Base-by-base conservation (phyloP, 35 echinoderm and acorn worm genomes). In the Chiridota heheva region DNA sequence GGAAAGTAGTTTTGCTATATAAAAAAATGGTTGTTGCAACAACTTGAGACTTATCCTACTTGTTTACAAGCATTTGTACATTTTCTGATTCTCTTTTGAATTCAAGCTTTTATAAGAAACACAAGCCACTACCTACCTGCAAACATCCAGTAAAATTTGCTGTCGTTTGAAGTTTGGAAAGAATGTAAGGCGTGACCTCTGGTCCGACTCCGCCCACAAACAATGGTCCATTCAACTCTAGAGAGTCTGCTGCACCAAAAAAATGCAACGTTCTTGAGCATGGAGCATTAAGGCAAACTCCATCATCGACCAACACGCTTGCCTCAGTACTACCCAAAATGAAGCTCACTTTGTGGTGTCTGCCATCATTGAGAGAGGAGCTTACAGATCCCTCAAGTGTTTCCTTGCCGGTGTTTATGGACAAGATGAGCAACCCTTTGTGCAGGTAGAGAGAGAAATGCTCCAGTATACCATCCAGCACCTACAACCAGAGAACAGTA, bases 141-240 rank as follows among this genome's bases (percentile, higher is more conserved):
- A 98, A 76, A 30, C 95, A 98, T 5, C 95, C 95, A 60, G 85
- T 86, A 62, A 91, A 98, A 43, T 81, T 98, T 41, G 85, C 40
- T 16, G 58, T 71, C 39, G 89, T 82, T 37, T 91, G 44, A 34
- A 98, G 66, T 53, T 88, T 92, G 0, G 95, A 88, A 12, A 91
- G 30, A 28, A 88, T 88, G 81, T 98, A 98, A 7, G 95, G 81
- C 8, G 89, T 88, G 2, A 84, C 72, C 17, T 44, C 49, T 41
- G 87, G 82, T 7, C 92, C 92, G 18, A 98, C 72, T 20, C 95
- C 89, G 44, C 95, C 95, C 37, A 98, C 74, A 63, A 83, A 88
- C 15, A 98, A 40, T 10, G 78, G 76, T 35, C 65, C 80, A 69
- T 98, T 92, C 34, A 98, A 53, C 43, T 88, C 89, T n/a, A 98